Percentiles rank a stretch among this genome's conserved stretches.
These are phyloP conservation scores for Aphelocoma californica DNA, from an alignment of 2,797 vertebrate species.

Conservation along the genomic window DNA sequence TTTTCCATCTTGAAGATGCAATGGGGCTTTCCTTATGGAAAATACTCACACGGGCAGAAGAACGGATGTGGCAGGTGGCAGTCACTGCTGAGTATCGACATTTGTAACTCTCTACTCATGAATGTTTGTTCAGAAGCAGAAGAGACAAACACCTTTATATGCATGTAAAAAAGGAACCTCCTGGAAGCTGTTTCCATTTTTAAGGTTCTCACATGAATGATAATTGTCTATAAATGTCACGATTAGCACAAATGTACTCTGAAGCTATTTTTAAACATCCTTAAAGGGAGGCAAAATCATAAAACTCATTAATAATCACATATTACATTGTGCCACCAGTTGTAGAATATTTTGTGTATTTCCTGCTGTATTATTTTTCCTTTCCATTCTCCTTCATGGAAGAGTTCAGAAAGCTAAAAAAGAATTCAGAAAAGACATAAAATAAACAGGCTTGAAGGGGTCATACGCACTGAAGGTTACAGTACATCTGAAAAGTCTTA, in stretches of 20 bases:
- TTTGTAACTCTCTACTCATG: not conserved
- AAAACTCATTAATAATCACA: not conserved
- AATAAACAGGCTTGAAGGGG: not conserved
- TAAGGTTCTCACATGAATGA: not conserved
- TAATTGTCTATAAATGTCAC: not conserved
- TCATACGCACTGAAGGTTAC: not conserved
- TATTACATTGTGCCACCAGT: not conserved
- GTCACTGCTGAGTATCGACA: fast-evolving
- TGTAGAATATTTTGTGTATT: not conserved
- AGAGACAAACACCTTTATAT: not conserved
- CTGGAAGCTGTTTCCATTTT: not conserved
- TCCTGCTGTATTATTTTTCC: not conserved
- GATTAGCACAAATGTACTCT: not conserved
- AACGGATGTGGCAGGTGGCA: not conserved
- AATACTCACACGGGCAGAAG: not conserved
- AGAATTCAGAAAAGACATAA: not conserved
- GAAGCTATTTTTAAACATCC: not conserved
- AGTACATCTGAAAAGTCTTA: not conserved
- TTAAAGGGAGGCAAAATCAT: not conserved
- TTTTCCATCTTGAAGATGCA: not conserved
- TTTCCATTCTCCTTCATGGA: not conserved
- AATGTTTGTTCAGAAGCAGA: not conserved
- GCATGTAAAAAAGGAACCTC: fast-evolving
- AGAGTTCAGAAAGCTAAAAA: not conserved
- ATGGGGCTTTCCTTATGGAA: not conserved